Conservation (phyloP, 1,140 invertebrate species). For the Lepeophtheirus salmonis region DNA sequence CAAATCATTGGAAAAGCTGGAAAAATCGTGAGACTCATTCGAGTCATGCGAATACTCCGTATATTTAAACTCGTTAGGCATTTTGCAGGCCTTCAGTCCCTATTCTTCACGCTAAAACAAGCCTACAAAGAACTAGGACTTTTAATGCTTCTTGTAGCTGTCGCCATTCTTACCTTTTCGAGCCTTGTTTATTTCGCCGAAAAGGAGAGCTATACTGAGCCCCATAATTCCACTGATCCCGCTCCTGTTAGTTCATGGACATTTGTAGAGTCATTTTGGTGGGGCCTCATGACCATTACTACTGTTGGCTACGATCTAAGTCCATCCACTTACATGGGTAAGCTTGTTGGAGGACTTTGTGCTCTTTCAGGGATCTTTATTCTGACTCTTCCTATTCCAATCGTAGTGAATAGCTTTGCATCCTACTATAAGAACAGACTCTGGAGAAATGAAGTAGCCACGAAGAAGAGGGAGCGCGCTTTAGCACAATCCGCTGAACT, state of each 20-base stretch:
- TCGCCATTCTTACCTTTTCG: constrained; percentile 18
- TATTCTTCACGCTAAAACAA: constrained; percentile 15
- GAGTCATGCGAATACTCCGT: constrained; percentile 16
- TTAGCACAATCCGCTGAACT: background rate
- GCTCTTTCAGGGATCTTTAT: constrained; percentile 17
- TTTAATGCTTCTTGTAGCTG: constrained; percentile 16
- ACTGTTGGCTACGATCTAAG: constrained; percentile 16
- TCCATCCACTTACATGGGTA: constrained; percentile 12
- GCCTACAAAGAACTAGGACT: constrained; percentile 18
- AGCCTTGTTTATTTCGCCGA: constrained; percentile 15
- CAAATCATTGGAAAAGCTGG: constrained; percentile 18
- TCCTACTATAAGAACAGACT: constrained; percentile 18
- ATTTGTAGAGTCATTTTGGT: constrained; percentile 19
- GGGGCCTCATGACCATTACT: constrained; percentile 18
- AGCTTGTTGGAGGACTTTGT: constrained; percentile 15
- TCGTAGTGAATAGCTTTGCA: constrained; percentile 17
- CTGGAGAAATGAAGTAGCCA: constrained; percentile 17
- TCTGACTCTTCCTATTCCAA: constrained; percentile 17
- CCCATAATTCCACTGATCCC: background rate
- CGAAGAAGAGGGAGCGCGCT: constrained; percentile 8
- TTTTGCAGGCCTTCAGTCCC: constrained; percentile 17
- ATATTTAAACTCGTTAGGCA: constrained; percentile 17
- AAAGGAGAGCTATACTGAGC: constrained; percentile 1
- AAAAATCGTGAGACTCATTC: constrained; percentile 16
- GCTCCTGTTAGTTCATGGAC: constrained; percentile 4